phyloP scores from a whole-genome alignment of 1,140 invertebrate genomes.

The Aradophagus sp. region DNA sequence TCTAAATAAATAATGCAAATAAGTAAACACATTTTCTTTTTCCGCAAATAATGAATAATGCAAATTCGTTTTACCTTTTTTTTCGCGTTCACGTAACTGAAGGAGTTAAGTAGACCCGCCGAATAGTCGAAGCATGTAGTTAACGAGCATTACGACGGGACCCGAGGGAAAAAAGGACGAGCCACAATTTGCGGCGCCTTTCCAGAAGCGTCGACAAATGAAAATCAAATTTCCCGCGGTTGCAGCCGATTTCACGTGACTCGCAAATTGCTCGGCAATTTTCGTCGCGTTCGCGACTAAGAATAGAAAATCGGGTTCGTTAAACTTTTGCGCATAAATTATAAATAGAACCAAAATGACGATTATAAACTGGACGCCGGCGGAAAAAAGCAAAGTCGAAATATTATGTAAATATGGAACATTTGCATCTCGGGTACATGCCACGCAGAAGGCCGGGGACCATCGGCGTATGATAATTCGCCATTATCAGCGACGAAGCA shows the following conservation, averaged over 20 bases:
- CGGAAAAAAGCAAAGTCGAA: slow-evolving; percentile 31
- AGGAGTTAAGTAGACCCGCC: too few species aligned
- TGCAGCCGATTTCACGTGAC: background rate
- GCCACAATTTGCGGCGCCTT: too few species aligned
- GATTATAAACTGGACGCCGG: slow-evolving; percentile 18
- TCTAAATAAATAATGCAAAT: too few species aligned
- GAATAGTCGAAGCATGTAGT: too few species aligned
- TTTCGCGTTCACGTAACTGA: too few species aligned
- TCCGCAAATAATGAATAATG: too few species aligned
- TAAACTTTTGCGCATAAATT: slow-evolving; percentile 22
- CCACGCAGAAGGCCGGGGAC: slow-evolving; percentile 14
- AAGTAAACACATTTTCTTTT: too few species aligned
- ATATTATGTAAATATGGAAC: slow-evolving; percentile 49
- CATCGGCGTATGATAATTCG: slow-evolving; percentile 36
- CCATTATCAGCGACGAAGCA: slow-evolving; percentile 41
- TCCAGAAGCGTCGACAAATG: too few species aligned
- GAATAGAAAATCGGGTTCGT: slow-evolving; percentile 24
- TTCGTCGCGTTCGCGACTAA: too few species aligned
- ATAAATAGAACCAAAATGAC: slow-evolving; percentile 38
- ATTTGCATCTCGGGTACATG: slow-evolving; percentile 27
- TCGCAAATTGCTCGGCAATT: slow-evolving; percentile 8
- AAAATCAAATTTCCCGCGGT: slow-evolving; percentile 14
- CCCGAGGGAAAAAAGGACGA: too few species aligned
- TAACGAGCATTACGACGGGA: too few species aligned
- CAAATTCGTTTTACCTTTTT: too few species aligned